phyloP scores from a whole-genome alignment of 2,113 vertebrate species.

The Danionella cerebrum region DNA sequence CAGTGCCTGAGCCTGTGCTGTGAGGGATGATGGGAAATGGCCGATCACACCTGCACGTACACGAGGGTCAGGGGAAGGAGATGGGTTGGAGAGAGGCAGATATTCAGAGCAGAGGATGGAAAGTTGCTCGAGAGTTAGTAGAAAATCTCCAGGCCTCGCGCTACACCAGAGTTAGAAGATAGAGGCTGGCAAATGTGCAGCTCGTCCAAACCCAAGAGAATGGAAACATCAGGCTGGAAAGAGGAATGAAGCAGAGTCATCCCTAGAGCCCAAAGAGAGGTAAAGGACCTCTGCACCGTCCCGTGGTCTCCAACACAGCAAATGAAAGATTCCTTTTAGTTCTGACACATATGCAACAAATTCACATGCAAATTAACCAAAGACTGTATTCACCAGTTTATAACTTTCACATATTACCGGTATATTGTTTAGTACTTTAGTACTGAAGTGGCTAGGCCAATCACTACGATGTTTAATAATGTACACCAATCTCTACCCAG shows the following conservation, averaged over 20 bases:
- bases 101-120: conserved; percentile 42
- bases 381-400: too few relatives aligned
- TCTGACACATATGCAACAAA: too few relatives aligned
- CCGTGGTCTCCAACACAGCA: too few relatives aligned
- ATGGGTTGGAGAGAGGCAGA: conserved; percentile 45
- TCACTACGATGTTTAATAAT: too few relatives aligned
- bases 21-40: conserved; percentile 49
- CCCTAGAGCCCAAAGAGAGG: neutral
- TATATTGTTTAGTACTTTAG: too few relatives aligned
- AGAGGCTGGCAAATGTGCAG: conserved; percentile 71
- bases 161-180: conserved; percentile 72
- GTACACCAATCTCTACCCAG: too few relatives aligned
- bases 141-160: conserved; percentile 75
- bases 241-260: conserved; percentile 53
- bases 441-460: too few relatives aligned
- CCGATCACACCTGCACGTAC: conserved; percentile 67
- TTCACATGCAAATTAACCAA: too few relatives aligned
- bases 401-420: too few relatives aligned
- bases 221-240: conserved; percentile 72
- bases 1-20: conserved; percentile 48
- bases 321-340: too few relatives aligned
- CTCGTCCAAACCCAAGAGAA: conserved; percentile 73
- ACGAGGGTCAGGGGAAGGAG: conserved; percentile 62
- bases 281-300: neutral
- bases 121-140: conserved; percentile 66